Percentiles rank a stretch among this genome's conserved stretches.
These are phyloP conservation scores for Aotus griseimembra DNA, from an alignment of 2,797 vertebrate species.

Conservation along the genomic window DNA sequence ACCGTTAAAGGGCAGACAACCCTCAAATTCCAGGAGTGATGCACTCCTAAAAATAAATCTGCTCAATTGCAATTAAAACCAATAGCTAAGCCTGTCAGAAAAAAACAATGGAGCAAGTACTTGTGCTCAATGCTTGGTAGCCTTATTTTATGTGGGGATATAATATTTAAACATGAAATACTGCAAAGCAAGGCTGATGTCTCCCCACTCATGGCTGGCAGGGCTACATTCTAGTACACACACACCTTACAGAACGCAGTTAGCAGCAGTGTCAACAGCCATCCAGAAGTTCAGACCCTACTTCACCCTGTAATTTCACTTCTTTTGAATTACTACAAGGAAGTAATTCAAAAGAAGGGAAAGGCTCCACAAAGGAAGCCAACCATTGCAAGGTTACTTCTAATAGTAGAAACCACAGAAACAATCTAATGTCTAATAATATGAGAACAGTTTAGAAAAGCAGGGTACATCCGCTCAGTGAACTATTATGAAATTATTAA, in stretches of 20 bases:
- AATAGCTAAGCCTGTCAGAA: background rate
- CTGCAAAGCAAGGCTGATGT: background rate
- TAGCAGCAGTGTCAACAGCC: background rate
- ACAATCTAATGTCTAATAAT: background rate
- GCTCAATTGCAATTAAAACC: background rate
- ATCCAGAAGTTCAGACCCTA: background rate
- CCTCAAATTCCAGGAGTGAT: background rate
- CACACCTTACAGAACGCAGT: background rate
- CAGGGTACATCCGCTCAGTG: background rate
- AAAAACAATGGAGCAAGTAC: background rate
- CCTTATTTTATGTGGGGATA: background rate
- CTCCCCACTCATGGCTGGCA: background rate
- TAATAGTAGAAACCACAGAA: slow-evolving; percentile 38
- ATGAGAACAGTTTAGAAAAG: slow-evolving; percentile 29
- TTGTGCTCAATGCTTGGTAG: background rate
- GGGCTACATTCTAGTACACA: background rate
- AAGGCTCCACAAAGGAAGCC: slow-evolving; percentile 33
- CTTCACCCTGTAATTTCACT: background rate
- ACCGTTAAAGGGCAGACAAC: background rate
- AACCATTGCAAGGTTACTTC: background rate
- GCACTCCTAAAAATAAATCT: background rate
- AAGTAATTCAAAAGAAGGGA: slow-evolving; percentile 54
- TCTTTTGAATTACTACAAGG: background rate
- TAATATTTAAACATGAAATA: background rate
- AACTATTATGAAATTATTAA: slow-evolving; percentile 57